Evolutionary conservation across 2,113 vertebrate species (phyloP), one percentile per base, ranked within the genome.

Genomic region (Hyperoodon ampullatus): DNA sequence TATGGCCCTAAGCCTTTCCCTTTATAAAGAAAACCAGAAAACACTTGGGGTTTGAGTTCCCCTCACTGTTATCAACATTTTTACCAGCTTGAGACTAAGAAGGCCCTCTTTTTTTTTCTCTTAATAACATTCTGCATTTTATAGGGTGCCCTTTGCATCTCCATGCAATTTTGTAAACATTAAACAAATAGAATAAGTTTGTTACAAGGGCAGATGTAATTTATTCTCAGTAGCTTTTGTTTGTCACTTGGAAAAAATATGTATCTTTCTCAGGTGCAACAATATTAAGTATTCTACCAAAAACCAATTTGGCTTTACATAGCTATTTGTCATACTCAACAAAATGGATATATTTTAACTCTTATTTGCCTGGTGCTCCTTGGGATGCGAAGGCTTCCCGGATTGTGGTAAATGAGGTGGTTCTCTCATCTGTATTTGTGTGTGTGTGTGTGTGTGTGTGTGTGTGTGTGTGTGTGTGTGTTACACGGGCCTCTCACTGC

Each of bases 161-260:
- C 35, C 42, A 12, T 24, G 83, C 35, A 10, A 14, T 87, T 65
- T 63, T 94, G 44, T 61, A 53, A 87, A 88, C 53, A 23, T 84
- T 71, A 86, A 90, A 44, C 30, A 83, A 33, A 85, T 58, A 66
- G 24, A 71, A 42, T 93, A 63, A 81, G 13, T 86, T 78, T 95
- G 65, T 84, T 92, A 87, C 4, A 78, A 80, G 71, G 12, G 21
- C 5, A 81, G 71, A 44, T 78, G 18, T 53, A 44, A 84, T 78
- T 90, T 88, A n/a, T 72, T 82, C 35, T 94, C 33, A 35, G 21
- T 30, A 93, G 83, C 66, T 65, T 96, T 91, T 86, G 35, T 77
- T 68, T 63, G 65, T 95, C 44, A 39, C 70, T 93, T 90, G 82
- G 63, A 86, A 85, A 89, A 94, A 72, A 80, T 19, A 28, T 0